Percentiles rank a stretch among this genome's conserved stretches.
Evolutionary conservation across 2,888 invertebrate species (phyloP).

Genomic region (Lochmaea crataegi): DNA sequence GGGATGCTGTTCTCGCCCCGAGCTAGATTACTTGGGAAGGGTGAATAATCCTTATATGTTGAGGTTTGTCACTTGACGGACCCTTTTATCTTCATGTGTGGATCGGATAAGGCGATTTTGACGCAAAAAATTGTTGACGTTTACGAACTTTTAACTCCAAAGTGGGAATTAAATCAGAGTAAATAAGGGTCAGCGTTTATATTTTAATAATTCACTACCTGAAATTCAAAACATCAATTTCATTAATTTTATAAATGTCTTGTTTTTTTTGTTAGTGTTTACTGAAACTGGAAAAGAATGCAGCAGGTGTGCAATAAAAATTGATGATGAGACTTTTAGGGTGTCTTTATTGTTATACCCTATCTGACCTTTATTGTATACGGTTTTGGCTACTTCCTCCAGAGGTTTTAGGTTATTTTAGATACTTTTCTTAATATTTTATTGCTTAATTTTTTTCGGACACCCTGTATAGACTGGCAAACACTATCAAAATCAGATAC

Average conservation of each 20-base stretch:
- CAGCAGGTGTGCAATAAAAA: slow-evolving; percentile 7
- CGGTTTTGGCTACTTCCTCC: background rate
- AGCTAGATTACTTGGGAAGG: slow-evolving; percentile 62
- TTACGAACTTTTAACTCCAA: slow-evolving; percentile 13
- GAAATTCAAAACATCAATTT: background rate
- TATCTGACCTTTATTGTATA: background rate
- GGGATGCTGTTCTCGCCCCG: slow-evolving; percentile 65
- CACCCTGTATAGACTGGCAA: background rate
- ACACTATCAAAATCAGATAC: background rate
- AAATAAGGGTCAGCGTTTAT: background rate
- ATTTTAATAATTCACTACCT: background rate
- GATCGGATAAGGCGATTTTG: slow-evolving; percentile 15
- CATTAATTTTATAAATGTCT: too few species aligned
- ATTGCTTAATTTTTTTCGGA: background rate
- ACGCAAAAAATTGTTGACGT: slow-evolving; percentile 5
- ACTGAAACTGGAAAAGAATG: background rate
- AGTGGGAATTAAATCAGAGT: background rate
- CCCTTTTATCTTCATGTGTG: slow-evolving; percentile 23
- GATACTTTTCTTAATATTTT: background rate
- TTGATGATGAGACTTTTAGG: background rate
- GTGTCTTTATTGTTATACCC: background rate
- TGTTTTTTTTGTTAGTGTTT: background rate
- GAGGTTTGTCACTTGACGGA: slow-evolving; percentile 37
- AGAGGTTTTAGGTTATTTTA: background rate
- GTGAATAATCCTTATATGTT: slow-evolving; percentile 63